Evolutionary conservation across 1,140 invertebrate genomes (phyloP).

Genomic region (Ditylenchus dipsaci): DNA sequence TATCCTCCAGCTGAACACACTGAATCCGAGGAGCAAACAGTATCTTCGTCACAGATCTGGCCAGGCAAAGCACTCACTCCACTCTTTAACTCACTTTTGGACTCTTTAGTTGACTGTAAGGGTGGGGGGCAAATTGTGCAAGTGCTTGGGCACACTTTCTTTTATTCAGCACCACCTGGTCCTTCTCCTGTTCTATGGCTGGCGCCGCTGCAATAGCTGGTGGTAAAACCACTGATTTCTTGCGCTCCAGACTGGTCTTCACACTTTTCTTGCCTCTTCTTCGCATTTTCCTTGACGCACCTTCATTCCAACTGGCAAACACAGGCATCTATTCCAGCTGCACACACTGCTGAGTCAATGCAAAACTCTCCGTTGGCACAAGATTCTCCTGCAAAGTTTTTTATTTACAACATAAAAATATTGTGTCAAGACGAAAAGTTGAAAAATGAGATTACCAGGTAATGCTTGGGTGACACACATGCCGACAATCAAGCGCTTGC

Average conservation of each 20-base stretch:
- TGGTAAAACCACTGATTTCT: not conserved
- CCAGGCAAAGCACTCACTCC: conserved; percentile 16
- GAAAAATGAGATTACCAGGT: not conserved
- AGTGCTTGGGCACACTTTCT: too few relatives aligned
- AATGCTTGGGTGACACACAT: not conserved
- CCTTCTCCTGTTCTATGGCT: too few relatives aligned
- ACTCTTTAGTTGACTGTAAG: too few relatives aligned
- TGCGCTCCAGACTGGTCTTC: not conserved
- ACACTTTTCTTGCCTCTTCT: conserved; percentile 5
- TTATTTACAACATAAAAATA: not conserved
- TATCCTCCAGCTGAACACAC: conserved; percentile 24
- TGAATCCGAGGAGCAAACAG: conserved; percentile 21
- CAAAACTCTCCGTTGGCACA: conserved; percentile 42
- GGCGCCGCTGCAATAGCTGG: too few relatives aligned
- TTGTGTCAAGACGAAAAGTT: not conserved
- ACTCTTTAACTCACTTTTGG: not conserved
- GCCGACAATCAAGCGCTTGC: not conserved
- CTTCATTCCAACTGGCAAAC: conserved; percentile 33
- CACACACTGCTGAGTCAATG: conserved; percentile 20
- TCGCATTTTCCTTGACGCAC: conserved; percentile 29
- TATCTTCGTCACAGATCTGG: conserved; percentile 21
- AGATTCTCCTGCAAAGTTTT: conserved; percentile 33
- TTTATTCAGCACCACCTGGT: too few relatives aligned
- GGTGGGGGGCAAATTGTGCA: too few relatives aligned
- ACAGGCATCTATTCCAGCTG: conserved; percentile 32